Evolutionary conservation across 2,113 vertebrate species (phyloP).

Genomic region (Pampusana beccarii): DNA sequence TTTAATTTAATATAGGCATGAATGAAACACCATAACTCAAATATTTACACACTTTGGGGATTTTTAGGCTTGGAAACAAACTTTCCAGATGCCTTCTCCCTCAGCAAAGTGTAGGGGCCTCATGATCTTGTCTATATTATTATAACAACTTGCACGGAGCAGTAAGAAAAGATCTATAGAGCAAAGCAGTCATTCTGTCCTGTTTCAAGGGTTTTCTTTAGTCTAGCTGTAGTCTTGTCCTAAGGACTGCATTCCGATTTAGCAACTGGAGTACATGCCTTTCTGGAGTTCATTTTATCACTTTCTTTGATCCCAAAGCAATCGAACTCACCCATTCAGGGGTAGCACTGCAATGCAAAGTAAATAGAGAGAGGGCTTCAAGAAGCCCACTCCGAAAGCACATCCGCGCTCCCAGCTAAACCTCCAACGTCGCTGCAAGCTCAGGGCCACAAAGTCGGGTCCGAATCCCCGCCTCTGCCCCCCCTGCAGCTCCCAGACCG

Average conservation of each 20-base stretch:
- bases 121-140: neutral
- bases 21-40: neutral
- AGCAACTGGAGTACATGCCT: neutral
- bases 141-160: neutral
- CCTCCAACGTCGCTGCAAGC: rapidly evolving
- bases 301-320: neutral
- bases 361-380: rapidly evolving
- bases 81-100: neutral
- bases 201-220: neutral
- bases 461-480: rapidly evolving
- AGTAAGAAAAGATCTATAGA: neutral
- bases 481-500: rapidly evolving
- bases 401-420: rapidly evolving
- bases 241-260: neutral
- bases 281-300: neutral
- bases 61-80: constrained; percentile 4
- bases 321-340: neutral
- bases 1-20: constrained; percentile 4
- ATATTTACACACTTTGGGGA: neutral
- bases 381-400: rapidly evolving
- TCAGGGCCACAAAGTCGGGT: neutral
- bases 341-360: neutral
- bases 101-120: neutral
- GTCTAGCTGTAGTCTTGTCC: neutral
- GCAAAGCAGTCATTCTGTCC: neutral